Base-by-base conservation (phyloP, 2,888 invertebrate genomes). In the Agrotis puta region DNA sequence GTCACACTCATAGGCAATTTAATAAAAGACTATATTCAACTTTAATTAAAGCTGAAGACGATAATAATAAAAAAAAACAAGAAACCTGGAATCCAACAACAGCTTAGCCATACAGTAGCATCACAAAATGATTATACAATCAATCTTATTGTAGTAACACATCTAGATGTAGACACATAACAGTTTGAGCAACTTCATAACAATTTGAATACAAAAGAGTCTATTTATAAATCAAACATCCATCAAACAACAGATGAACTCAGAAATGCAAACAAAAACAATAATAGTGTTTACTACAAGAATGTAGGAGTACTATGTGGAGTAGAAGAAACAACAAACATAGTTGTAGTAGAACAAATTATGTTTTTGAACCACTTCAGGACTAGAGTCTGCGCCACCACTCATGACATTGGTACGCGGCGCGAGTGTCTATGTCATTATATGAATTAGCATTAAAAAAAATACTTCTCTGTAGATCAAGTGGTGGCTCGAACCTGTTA, bases 131-230 rank as follows among this genome's bases (percentile, higher is more conserved):
- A 51, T 64, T 48, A 56, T 33, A 64, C n/a, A 39, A 45, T 7
- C 9, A 2, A n/a, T 20, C 16, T 20, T 18, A 43, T 24, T 47
- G 11, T 45, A n/a, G 43, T 48, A 54, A 54, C 53, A 48, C n/a
- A 48, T 47, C 24, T 22, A 39, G 7, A 6, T 48, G 27, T 13
- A 54, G 39, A 39, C 43, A 72, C 64, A 59, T 39, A 63, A 39
- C 24, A 20, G 18, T 63, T 72, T 27, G 20, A 47, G 24, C 9
- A 66, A 24, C 50, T 47, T 53, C 48, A 73, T 48, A 59, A 74
- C 53, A 45, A 59, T 33, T 14, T 58, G 43, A 53, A 73, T 59
- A 74, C 33, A 67, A 59, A 67, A 59, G 48, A 48, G 20, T 59
- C 0, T 59, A 74, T 54, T 67, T 61, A 50, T 59, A 59, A 59